These are phyloP conservation scores for Dicyrtomina minuta DNA, from an alignment of 2,888 invertebrate species.

Conservation along the genomic window DNA sequence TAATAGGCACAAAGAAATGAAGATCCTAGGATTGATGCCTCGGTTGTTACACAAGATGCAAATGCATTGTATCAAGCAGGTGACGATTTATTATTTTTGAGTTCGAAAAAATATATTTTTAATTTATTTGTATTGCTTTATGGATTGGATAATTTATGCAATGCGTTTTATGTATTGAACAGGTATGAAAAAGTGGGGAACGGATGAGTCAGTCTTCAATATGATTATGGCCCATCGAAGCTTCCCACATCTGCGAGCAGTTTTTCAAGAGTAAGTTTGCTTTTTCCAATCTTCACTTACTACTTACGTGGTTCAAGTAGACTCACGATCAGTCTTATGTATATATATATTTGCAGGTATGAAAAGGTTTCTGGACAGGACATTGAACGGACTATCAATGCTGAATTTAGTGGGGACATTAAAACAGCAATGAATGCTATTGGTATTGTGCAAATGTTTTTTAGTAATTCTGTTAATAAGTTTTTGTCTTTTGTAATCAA, in stretches of 20 bases:
- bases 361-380: slow-evolving; percentile 22
- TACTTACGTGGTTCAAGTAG: not conserved
- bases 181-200: slow-evolving; percentile 75
- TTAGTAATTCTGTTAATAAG: no score
- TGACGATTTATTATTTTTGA: slow-evolving; percentile 55
- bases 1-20: slow-evolving; percentile 75
- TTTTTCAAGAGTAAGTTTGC: slow-evolving; percentile 80
- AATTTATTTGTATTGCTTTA: not conserved
- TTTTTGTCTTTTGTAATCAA: no score
- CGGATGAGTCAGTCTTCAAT: slow-evolving; percentile 85
- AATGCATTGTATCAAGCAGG: slow-evolving; percentile 75
- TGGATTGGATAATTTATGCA: slow-evolving; percentile 11
- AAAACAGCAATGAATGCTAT: slow-evolving; percentile 79
- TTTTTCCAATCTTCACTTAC: not conserved
- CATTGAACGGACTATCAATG: slow-evolving; percentile 74
- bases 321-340: not conserved
- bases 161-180: no score
- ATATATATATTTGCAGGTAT: slow-evolving; percentile 56
- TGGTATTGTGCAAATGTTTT: no score
- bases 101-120: no score
- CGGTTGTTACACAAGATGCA: slow-evolving; percentile 76
- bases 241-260: slow-evolving; percentile 80
- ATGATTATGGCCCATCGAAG: slow-evolving; percentile 80
- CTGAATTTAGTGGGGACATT: slow-evolving; percentile 83
- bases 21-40: slow-evolving; percentile 70